These are phyloP conservation scores for Campoplex nolae DNA, from an alignment of 2,888 invertebrate species.

Conservation along the genomic window DNA sequence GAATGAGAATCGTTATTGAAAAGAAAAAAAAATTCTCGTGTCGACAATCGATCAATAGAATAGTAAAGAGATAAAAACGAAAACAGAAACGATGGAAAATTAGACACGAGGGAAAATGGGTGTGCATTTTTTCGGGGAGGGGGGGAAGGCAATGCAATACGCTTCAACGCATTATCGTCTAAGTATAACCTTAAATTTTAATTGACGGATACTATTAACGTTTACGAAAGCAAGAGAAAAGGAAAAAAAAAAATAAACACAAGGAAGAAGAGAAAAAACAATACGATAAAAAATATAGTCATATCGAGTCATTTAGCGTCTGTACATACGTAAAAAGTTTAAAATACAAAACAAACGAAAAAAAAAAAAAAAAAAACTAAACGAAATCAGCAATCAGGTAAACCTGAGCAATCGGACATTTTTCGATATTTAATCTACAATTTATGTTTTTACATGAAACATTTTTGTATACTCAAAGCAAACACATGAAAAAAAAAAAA, in stretches of 20 bases:
- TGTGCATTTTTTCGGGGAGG: slow-evolving; percentile 20
- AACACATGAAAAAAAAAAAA: background rate
- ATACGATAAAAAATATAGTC: slow-evolving; percentile 80
- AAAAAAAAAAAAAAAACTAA: slow-evolving; percentile 23
- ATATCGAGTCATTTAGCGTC: slow-evolving; percentile 84
- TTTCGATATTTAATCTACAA: slow-evolving; percentile 28
- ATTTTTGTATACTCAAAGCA: slow-evolving; percentile 21
- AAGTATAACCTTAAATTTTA: slow-evolving; percentile 80
- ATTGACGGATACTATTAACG: slow-evolving; percentile 64
- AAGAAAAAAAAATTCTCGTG: background rate
- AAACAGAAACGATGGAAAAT: background rate
- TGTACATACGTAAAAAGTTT: slow-evolving; percentile 78
- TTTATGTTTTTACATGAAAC: background rate
- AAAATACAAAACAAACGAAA: slow-evolving; percentile 1
- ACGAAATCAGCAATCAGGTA: background rate
- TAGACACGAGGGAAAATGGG: background rate
- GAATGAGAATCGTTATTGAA: background rate
- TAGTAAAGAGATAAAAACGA: background rate
- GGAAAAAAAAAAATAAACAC: background rate
- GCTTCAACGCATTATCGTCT: slow-evolving; percentile 86
- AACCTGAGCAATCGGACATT: slow-evolving; percentile 53
- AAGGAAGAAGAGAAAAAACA: slow-evolving; percentile 65
- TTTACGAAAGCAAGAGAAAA: slow-evolving; percentile 48
- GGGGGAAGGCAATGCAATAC: slow-evolving; percentile 91
- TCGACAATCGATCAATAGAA: background rate